Evolutionary conservation across 2,888 invertebrate species (phyloP), one percentile per base, ranked within the genome.

Genomic region (Agrochola circellaris): DNA sequence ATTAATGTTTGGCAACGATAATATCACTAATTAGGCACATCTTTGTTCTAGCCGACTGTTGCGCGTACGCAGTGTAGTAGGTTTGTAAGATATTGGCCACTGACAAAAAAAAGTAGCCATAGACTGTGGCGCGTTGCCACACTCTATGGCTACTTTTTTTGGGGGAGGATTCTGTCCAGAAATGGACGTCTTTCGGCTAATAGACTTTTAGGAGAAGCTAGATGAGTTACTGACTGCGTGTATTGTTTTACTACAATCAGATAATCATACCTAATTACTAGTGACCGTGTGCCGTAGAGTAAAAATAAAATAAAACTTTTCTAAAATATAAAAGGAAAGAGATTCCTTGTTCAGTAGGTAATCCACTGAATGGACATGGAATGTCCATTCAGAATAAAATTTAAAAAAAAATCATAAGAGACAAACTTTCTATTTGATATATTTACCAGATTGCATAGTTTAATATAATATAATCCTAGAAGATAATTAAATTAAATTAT

Each of bases 11-110:
- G 69, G 66, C 42, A 76, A 86, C 66, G 72, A 69, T 76, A 86
- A 69, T 76, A 86, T 86, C 79, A 78, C 88, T 92, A 93, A 93
- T 93, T 92, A 90, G 84, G 73, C 64, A 56, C 66, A 77, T 84
- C 92, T 93, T 92, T 93, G 90, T 92, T 89, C 87, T 89, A 71
- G 82, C 93, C 93, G 93, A 89, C 89, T 65, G 38, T 79, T 73
- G 76, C 84, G 73, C 75, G 8, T 64, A 67, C 83, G 74, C 76
- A 77, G 66, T 81, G 30, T 76, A 82, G 73, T 86, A 13, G 13
- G 77, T 5, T 17, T 0, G 56, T 0, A 4, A n/a, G 4, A 74
- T 9, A 77, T 82, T 86, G 88, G 80, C 79, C 56, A 67, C 34
- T 76, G 23, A 30, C 4, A 20, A 26, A n/a, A 48, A 51, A 51